Conservation (phyloP, 2,113 vertebrate species). For the Leucopsar rothschildi region DNA sequence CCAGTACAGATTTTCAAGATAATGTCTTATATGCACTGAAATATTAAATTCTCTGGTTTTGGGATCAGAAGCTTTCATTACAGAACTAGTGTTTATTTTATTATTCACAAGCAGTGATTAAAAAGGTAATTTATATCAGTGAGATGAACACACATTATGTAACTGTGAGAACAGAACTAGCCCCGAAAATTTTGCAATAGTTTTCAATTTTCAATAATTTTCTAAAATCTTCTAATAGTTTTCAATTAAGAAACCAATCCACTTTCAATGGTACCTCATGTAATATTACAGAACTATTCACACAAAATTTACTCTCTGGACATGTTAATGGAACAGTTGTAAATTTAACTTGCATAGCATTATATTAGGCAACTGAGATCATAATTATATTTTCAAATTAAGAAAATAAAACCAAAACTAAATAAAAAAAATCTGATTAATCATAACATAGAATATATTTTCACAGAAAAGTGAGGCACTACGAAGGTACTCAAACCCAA, state of each 20-base stretch:
- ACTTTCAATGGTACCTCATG: background rate
- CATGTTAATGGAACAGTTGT: background rate
- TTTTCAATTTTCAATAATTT: background rate
- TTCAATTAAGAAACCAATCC: background rate
- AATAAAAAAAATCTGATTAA: background rate
- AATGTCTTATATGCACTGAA: background rate
- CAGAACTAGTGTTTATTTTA: background rate
- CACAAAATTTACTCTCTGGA: background rate
- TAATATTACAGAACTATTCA: background rate
- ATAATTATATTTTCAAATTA: background rate
- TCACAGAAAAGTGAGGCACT: background rate
- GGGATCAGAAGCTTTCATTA: background rate
- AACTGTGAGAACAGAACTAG: background rate
- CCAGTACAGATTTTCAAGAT: background rate
- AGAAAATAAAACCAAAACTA: background rate
- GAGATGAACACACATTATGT: background rate
- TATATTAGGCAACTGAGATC: background rate
- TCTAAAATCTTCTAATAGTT: background rate
- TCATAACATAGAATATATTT: background rate
- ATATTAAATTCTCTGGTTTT: background rate
- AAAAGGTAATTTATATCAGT: background rate
- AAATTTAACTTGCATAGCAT: background rate
- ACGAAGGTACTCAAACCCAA: background rate
- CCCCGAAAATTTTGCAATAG: background rate
- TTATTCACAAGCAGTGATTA: background rate